Conservation (phyloP, 2,888 invertebrate species). For the Perizoma affinitatum region DNA sequence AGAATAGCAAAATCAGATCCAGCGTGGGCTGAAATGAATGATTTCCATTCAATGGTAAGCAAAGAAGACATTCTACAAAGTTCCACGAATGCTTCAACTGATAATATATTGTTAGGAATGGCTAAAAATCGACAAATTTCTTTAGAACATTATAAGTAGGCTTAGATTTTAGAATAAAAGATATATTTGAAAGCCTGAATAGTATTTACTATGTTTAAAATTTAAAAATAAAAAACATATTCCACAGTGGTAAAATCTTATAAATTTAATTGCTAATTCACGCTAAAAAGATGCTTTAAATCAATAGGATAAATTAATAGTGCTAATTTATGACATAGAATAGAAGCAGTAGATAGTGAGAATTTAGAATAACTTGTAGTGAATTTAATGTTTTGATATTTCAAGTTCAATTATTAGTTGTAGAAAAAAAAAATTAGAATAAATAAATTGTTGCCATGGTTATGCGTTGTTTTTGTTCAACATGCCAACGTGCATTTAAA, state of each 20-base stretch:
- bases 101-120: constrained; percentile 79
- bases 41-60: constrained; percentile 77
- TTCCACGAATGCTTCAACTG: constrained; percentile 76
- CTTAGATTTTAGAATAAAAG: constrained; percentile 32
- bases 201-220: constrained; percentile 19
- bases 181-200: constrained; percentile 24
- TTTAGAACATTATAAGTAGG: constrained; percentile 59
- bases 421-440: constrained; percentile 49
- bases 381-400: constrained; percentile 41
- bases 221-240: constrained; percentile 22
- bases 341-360: constrained; percentile 43
- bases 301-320: constrained; percentile 22
- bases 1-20: constrained; percentile 78
- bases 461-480: constrained; percentile 42
- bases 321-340: constrained; percentile 15
- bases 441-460: constrained; percentile 64
- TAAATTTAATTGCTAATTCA: constrained; percentile 22
- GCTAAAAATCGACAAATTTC: constrained; percentile 68
- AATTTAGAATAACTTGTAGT: constrained; percentile 47
- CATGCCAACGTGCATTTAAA: background rate
- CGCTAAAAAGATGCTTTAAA: constrained; percentile 35
- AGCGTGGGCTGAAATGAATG: constrained; percentile 77
- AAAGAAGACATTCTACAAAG: constrained; percentile 76
- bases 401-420: constrained; percentile 28
- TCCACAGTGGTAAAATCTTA: constrained; percentile 16